phyloP scores from a whole-genome alignment of 2,113 vertebrate species.

The Perccottus glenii region DNA sequence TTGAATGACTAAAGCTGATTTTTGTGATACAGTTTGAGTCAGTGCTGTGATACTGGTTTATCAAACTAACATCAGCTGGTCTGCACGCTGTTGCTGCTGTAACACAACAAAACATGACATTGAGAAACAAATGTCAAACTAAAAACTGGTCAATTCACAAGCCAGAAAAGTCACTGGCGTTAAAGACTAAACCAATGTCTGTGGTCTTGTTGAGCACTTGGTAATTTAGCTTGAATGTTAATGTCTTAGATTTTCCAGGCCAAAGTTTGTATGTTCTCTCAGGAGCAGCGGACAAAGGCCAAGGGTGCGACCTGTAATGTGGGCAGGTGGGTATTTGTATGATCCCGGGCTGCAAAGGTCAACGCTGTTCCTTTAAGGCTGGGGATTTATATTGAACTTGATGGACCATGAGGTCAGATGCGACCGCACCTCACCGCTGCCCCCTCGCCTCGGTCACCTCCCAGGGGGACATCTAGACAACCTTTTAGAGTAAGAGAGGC shows the following conservation, averaged over 20 bases:
- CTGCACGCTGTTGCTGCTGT: no score
- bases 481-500: conserved; percentile 22
- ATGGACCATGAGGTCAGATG: conserved; percentile 56
- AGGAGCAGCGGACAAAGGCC: not conserved
- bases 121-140: not conserved
- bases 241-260: not conserved
- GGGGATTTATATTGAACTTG: conserved; percentile 56
- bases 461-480: conserved; percentile 26
- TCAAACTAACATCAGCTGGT: no score
- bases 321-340: conserved; percentile 16
- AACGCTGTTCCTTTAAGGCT: conserved; percentile 19
- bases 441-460: not conserved
- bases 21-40: no score
- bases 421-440: not conserved
- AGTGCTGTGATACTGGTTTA: no score
- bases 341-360: conserved; percentile 55
- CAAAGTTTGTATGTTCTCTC: conserved; percentile 7
- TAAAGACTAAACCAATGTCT: no score
- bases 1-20: no score
- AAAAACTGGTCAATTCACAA: no score
- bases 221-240: not conserved
- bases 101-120: not conserved
- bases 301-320: not conserved
- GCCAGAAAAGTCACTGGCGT: no score
- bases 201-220: no score